Evolutionary conservation across 2,888 invertebrate species (phyloP), one percentile per base, ranked within the genome.

Genomic region (Drosophila bunnanda): DNA sequence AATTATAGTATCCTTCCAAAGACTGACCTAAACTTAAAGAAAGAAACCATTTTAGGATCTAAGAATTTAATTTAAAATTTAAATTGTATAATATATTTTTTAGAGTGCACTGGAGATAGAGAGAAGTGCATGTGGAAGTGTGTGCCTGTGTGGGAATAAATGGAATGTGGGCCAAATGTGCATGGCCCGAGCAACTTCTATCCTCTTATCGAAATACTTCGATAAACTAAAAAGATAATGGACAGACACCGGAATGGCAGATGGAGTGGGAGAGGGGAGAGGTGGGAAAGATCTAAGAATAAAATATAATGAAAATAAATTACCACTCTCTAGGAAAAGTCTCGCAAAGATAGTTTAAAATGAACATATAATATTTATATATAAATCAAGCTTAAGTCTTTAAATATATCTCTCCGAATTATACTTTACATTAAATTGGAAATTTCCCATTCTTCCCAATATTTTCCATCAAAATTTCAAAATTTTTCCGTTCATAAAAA

Each of bases 81-180:
- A 20, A 12, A n/a, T n/a, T 5, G 2, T 25, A 3, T 4, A 7
- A 2, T 13, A 7, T 4, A 30, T 32, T 52, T 20, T 6, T 20
- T 52, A 2, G 0, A 38, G 38, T 38, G n/a, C 13, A 13, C 0
- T 4, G 41, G 13, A 13, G n/a, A 28, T 6, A 28, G 17, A 32
- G 4, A 28, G 13, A 12, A 25, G 38, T 8, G 22, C 38, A 6
- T 54, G 13, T 54, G 28, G 30, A 7, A 7, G 20, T 41, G 6
- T 20, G 20, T 41, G 20, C 25, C n/a, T 56, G 44, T 56, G 43
- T 75, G 73, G 57, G 79, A 74, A 70, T 50, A 53, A 53, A 13
- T 69, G 76, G 73, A 78, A 81, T 80, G 84, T 81, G 76, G 81
- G 81, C 58, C 81, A 86, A 86, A 82, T 85, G 83, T 77, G 86